These are phyloP conservation scores for Poecilia velifera DNA, from an alignment of 2,797 vertebrate genomes.

Conservation along the genomic window DNA sequence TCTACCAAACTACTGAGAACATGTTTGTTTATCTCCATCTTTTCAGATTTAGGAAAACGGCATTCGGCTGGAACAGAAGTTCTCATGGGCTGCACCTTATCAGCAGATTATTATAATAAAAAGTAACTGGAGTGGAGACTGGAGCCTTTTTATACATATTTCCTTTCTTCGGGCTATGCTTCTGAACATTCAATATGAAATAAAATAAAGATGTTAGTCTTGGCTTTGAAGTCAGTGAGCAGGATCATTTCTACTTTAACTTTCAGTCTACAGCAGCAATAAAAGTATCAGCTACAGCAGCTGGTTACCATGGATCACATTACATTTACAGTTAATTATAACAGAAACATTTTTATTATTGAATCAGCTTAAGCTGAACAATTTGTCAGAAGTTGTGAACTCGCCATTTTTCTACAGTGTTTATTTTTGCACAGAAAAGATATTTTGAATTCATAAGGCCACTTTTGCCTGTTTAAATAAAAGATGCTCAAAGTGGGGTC, in stretches of 20 bases:
- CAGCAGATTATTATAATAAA: background rate
- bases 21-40: background rate
- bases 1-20: background rate
- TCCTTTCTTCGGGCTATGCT: background rate
- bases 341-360: background rate
- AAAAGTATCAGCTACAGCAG: background rate
- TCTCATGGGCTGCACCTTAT: background rate
- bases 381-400: background rate
- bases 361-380: background rate
- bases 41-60: constrained; percentile 1
- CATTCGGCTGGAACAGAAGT: background rate
- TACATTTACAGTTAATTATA: background rate
- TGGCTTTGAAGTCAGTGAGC: background rate
- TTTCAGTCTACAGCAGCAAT: background rate
- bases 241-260: background rate
- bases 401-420: background rate
- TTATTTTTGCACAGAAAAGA: background rate
- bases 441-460: background rate
- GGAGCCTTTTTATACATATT: background rate
- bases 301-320: background rate
- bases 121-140: background rate
- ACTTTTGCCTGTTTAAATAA: too few relatives aligned
- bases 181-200: constrained; percentile 1
- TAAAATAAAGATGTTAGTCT: constrained; percentile 1
- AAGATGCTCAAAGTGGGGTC: too few relatives aligned